Evolutionary conservation across 2,888 invertebrate genomes (phyloP).

Genomic region (Limnephilus lunatus): DNA sequence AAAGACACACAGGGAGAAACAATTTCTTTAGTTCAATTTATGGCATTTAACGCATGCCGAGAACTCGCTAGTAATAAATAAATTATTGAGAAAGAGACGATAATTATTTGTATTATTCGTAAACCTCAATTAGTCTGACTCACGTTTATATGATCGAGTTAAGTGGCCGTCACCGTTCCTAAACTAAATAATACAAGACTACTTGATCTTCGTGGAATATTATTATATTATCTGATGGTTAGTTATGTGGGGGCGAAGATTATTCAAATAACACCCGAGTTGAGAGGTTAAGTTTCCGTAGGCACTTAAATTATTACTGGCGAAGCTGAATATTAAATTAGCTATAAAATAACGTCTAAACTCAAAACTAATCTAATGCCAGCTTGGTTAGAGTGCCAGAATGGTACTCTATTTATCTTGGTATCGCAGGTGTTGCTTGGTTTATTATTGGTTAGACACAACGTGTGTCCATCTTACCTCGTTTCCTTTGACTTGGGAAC

Average conservation of each 20-base stretch:
- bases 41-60: too few species aligned
- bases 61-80: too few species aligned
- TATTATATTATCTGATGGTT: not conserved
- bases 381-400: not conserved
- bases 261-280: slow-evolving; percentile 29
- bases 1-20: too few species aligned
- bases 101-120: not conserved
- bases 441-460: not conserved
- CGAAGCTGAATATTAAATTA: not conserved
- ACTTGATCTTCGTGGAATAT: slow-evolving; percentile 6
- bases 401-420: not conserved
- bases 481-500: too few species aligned
- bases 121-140: not conserved
- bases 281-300: not conserved
- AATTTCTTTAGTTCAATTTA: too few species aligned
- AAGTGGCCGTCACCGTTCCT: not conserved
- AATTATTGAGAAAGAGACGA: not conserved
- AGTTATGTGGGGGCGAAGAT: not conserved
- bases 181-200: slow-evolving; percentile 9
- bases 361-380: not conserved
- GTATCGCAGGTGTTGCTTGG: not conserved
- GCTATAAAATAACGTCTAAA: not conserved
- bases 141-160: not conserved
- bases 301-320: not conserved
- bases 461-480: not conserved